Evolutionary conservation across 1,140 invertebrate species (phyloP).

Genomic region (Leptopilina boulardi): DNA sequence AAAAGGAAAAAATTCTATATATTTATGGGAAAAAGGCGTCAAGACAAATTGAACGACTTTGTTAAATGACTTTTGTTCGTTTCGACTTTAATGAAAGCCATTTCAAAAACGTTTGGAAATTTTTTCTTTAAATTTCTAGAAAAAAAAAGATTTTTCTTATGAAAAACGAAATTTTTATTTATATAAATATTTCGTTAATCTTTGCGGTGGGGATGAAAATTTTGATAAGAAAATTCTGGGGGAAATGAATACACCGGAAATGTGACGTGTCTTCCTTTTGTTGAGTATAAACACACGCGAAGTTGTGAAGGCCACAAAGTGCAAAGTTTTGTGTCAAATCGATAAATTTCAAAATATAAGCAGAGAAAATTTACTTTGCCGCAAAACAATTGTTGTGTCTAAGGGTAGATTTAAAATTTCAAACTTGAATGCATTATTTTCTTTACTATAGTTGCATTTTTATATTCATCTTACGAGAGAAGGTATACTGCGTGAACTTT

Average conservation of each 20-base stretch:
- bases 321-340: conserved; percentile 17
- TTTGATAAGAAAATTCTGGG: too few relatives aligned
- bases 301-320: neutral
- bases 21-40: neutral
- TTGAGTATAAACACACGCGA: neutral
- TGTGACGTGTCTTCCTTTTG: conserved; percentile 1
- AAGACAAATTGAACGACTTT: neutral
- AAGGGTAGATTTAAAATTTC: neutral
- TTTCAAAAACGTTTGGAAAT: too few relatives aligned
- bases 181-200: too few relatives aligned
- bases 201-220: too few relatives aligned
- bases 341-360: conserved; percentile 1
- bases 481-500: conserved; percentile 13
- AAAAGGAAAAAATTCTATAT: neutral
- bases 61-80: neutral
- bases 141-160: too few relatives aligned
- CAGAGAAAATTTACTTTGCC: conserved; percentile 7
- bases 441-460: neutral
- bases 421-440: neutral
- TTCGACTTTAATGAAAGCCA: too few relatives aligned
- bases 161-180: too few relatives aligned
- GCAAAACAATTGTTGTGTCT: conserved; percentile 2
- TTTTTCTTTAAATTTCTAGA: too few relatives aligned
- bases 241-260: neutral
- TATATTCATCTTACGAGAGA: neutral